These are phyloP conservation scores for Cherax quadricarinatus DNA, from an alignment of 1,140 invertebrate species.

Conservation along the genomic window DNA sequence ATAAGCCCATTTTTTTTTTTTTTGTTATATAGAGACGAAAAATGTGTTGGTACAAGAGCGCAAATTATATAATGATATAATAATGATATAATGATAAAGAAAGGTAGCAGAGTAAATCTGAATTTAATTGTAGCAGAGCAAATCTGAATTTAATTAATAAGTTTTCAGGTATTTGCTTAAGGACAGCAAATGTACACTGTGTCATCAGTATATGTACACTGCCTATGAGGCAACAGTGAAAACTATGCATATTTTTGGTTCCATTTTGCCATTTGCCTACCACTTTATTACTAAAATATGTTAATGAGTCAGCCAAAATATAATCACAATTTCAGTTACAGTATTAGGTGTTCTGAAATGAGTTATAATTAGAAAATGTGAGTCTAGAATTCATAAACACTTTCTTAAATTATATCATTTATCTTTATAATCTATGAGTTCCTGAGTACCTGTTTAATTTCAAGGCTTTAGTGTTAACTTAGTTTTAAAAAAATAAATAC, in stretches of 20 bases:
- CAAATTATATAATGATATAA: neutral
- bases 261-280: neutral
- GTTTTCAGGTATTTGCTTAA: too few species aligned
- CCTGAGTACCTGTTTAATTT: neutral
- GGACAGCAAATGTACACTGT: neutral
- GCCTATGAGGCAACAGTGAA: neutral
- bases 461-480: neutral
- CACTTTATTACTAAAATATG: neutral
- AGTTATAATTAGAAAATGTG: neutral
- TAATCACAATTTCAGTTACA: neutral
- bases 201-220: neutral
- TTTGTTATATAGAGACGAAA: too few species aligned
- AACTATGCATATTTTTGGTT: neutral
- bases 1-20: neutral
- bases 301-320: neutral
- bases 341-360: neutral
- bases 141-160: too few species aligned
- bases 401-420: neutral
- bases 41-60: neutral
- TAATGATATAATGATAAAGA: too few species aligned
- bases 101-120: neutral
- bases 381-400: neutral
- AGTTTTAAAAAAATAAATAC: neutral
- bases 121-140: neutral
- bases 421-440: neutral